Conservation (phyloP, 2,797 vertebrate genomes). For the Chelon labrosus region DNA sequence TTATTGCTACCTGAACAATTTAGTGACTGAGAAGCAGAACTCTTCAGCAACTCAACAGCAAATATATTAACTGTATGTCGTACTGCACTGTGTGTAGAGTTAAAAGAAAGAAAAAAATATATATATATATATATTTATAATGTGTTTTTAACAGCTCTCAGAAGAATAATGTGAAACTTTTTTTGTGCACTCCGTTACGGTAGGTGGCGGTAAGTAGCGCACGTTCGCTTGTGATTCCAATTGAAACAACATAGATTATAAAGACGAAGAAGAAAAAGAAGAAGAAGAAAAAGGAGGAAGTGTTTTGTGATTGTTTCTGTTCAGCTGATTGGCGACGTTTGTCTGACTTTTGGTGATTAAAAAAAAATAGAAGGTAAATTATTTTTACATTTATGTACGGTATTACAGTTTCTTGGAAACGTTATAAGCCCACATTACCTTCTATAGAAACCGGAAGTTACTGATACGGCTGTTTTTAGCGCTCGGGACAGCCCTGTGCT, state of each 20-base stretch:
- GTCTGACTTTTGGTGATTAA: background rate
- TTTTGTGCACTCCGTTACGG: background rate
- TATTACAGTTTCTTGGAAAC: fast-evolving
- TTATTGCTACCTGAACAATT: background rate
- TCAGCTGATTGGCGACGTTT: background rate
- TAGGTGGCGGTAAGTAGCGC: conserved; percentile 20
- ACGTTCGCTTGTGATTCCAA: fast-evolving
- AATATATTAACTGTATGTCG: background rate
- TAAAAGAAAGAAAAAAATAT: background rate
- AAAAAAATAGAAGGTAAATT: conserved; percentile 39
- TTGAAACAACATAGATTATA: background rate
- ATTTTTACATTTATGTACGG: background rate
- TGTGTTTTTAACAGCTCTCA: background rate
- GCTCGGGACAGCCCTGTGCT: background rate
- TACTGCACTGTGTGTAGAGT: background rate
- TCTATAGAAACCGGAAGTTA: background rate
- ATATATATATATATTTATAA: too few relatives aligned
- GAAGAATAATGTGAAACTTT: background rate
- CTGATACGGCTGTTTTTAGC: background rate
- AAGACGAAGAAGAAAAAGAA: conserved; percentile 23
- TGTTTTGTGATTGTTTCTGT: conserved; percentile 13
- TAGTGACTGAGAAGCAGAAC: background rate
- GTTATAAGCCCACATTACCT: fast-evolving
- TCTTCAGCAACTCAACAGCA: background rate
- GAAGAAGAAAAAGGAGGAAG: conserved; percentile 45